Evolutionary conservation across 2,113 vertebrate species (phyloP).

Genomic region (Chionomys nivalis): DNA sequence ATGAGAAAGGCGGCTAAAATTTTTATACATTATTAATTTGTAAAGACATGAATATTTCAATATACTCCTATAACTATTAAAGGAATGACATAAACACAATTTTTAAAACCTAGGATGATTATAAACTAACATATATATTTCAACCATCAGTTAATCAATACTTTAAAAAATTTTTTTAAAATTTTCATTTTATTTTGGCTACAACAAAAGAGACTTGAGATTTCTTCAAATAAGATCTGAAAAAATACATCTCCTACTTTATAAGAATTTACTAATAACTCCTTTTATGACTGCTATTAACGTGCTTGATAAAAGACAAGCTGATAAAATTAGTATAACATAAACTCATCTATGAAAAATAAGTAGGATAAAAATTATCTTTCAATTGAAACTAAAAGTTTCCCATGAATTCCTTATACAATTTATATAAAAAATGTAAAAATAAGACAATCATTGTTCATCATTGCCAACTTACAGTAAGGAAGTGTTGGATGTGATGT

Average conservation of each 20-base stretch:
- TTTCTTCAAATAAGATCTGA: slow-evolving; percentile 32
- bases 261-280: slow-evolving; percentile 30
- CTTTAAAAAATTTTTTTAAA: slow-evolving; percentile 16
- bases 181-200: neutral
- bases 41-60: neutral
- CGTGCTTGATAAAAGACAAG: slow-evolving; percentile 33
- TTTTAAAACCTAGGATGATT: neutral
- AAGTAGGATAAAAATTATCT: slow-evolving; percentile 17
- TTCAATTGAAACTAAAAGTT: slow-evolving; percentile 43
- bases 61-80: neutral
- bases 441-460: slow-evolving; percentile 33
- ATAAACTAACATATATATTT: slow-evolving; percentile 12
- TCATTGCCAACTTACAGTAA: slow-evolving; percentile 93
- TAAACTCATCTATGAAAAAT: neutral
- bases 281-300: neutral
- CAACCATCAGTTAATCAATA: slow-evolving; percentile 22
- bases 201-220: slow-evolving; percentile 36
- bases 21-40: slow-evolving; percentile 42
- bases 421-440: neutral
- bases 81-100: slow-evolving; percentile 25
- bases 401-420: slow-evolving; percentile 31
- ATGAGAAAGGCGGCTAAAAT: neutral
- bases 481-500: slow-evolving; percentile 98
- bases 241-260: slow-evolving; percentile 6
- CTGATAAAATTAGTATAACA: slow-evolving; percentile 21